Percentiles rank a stretch among this genome's conserved stretches.
Conservation (phyloP, 1,140 invertebrate genomes). For the Drosophila serrata region DNA sequence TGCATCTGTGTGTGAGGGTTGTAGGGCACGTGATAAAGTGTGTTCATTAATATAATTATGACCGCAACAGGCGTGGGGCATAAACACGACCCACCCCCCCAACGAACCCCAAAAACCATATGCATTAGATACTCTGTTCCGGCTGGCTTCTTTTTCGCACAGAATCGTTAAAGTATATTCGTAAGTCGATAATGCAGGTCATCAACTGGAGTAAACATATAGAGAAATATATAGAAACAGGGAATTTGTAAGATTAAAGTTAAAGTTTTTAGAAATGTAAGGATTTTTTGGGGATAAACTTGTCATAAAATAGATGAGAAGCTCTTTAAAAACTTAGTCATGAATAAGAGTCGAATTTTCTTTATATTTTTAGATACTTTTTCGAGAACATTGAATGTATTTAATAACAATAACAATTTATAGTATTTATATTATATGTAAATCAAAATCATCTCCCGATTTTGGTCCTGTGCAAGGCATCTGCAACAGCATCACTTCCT, state of each 20-base stretch:
- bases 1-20: constrained; percentile 6
- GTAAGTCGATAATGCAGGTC: constrained; percentile 22
- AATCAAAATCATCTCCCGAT: background rate
- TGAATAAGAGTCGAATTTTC: background rate
- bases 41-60: constrained; percentile 78
- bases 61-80: constrained; percentile 34
- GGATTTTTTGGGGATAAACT: background rate
- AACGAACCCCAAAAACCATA: constrained; percentile 8
- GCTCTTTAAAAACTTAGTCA: background rate
- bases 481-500: constrained; percentile 15
- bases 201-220: background rate
- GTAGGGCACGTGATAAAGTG: constrained; percentile 31
- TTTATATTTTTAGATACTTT: background rate
- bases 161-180: constrained; percentile 10
- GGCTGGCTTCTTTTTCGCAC: constrained; percentile 17
- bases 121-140: constrained; percentile 7
- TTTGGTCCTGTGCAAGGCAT: constrained; percentile 1
- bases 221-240: background rate
- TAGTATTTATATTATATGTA: background rate
- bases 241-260: background rate
- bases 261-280: background rate
- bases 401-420: background rate
- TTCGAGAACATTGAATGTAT: too few species aligned
- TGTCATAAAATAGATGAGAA: background rate
- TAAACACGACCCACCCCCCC: constrained; percentile 23